These are phyloP conservation scores for Beroe ovata DNA, from an alignment of 37 sponge, comb jelly and placozoan genomes.

Conservation along the genomic window DNA sequence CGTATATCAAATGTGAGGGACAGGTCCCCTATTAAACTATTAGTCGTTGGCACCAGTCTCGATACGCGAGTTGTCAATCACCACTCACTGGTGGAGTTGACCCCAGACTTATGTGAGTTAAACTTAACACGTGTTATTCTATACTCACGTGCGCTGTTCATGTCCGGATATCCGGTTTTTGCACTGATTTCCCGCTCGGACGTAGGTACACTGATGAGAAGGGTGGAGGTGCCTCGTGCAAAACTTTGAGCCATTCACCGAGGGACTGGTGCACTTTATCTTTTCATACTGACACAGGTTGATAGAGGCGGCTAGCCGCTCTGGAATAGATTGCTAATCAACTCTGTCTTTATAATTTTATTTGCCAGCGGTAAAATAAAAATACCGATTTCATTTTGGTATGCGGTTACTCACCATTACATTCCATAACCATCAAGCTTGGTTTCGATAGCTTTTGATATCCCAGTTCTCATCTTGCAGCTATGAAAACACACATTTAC, in stretches of 20 bases:
- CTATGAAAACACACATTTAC: conserved; percentile 14
- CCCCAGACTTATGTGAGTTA: no score
- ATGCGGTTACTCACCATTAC: conserved; percentile 60
- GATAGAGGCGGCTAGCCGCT: conserved; percentile 55
- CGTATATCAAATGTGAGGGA: no score
- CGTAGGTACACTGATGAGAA: conserved; percentile 36
- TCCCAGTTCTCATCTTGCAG: conserved; percentile 66
- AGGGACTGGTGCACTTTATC: background rate
- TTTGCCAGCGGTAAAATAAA: background rate
- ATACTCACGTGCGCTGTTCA: conserved; percentile 58
- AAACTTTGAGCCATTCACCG: conserved; percentile 44
- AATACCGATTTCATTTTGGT: background rate
- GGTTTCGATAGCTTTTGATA: conserved; percentile 20
- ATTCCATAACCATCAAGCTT: conserved; percentile 65
- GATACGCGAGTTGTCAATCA: no score
- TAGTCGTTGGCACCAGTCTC: no score
- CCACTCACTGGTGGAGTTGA: no score
- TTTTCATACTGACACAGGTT: conserved; percentile 67
- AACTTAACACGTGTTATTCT: no score
- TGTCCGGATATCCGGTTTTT: conserved; percentile 38
- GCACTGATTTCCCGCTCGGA: conserved; percentile 37
- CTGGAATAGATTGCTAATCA: conserved; percentile 4
- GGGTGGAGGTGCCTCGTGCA: conserved; percentile 35
- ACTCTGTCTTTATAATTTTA: background rate
- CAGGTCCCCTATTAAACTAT: no score